Evolutionary conservation across 2,888 invertebrate genomes (phyloP), one percentile per base, ranked within the genome.

Genomic region (Cryptus armator): DNA sequence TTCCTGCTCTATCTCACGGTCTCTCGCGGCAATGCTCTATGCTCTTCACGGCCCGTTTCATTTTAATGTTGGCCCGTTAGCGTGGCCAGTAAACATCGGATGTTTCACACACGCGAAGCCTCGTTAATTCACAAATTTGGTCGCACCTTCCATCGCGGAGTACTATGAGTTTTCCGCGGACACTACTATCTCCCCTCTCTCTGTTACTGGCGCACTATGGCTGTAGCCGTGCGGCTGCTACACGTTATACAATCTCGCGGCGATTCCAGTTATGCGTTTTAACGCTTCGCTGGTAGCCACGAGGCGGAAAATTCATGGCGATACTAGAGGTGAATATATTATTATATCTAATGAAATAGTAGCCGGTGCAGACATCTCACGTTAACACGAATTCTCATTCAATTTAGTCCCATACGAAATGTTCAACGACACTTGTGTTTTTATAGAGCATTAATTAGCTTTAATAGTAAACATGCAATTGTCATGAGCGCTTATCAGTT

Each of bases 41-140:
- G 64, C 46, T 75, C 64, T 76, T 66, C 75, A 48, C 75, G 66
- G 75, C 16, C 66, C 66, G 75, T 76, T 76, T 76, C 48, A 66
- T 76, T 76, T 76, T 53, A 64, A 66, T 66, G 66, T 66, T 24
- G 51, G 75, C 64, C 66, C 32, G 56, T 64, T 78, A 70, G 70
- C 78, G 62, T 10, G 16, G 37, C 16, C 64, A 70, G 48, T n/a
- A 56, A 70, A 32, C 59, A 70, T 70, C 59, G 59, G 32, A 51
- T 66, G 75, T 51, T 64, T 19, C 68, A 78, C 56, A 70, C 68
- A 46, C 70, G 59, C 70, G 70, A 46, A 48, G 62, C 70, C 46
- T 78, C 78, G 70, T 78, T 78, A 70, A 78, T 78, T 78, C 64
- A 78, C 78, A 48, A 71, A 78, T 51, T 46, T 70, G 70, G 64